Conservation (phyloP, 2,888 invertebrate genomes). For the Drosophila subquinaria region DNA sequence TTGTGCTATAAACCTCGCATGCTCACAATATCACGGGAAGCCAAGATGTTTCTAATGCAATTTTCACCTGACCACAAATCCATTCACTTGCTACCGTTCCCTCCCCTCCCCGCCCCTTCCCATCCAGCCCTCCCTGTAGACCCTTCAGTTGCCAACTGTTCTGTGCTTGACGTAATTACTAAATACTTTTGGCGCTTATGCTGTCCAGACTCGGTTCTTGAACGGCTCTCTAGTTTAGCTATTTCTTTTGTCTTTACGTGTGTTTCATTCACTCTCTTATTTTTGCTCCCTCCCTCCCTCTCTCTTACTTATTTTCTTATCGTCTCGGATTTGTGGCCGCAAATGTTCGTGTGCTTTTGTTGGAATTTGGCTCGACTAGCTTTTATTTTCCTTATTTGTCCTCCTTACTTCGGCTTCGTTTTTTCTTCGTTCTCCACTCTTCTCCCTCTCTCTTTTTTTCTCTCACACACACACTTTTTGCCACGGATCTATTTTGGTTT, state of each 20-base stretch:
- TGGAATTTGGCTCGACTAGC: constrained; percentile 72
- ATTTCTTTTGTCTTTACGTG: constrained; percentile 51
- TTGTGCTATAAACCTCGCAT: constrained; percentile 62
- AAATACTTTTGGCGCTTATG: constrained; percentile 73
- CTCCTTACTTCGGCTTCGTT: constrained; percentile 54
- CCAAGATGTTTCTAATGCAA: constrained; percentile 69
- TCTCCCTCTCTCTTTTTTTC: not conserved
- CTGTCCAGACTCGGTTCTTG: constrained; percentile 41
- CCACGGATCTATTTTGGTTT: constrained; percentile 73
- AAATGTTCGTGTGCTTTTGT: constrained; percentile 75
- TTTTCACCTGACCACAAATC: constrained; percentile 62
- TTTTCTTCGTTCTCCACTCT: constrained; percentile 12
- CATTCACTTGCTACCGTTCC: not conserved
- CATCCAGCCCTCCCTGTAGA: not conserved
- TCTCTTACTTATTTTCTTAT: constrained; percentile 75
- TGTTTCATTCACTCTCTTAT: constrained; percentile 18
- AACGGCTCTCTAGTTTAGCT: constrained; percentile 37
- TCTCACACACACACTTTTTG: constrained; percentile 24
- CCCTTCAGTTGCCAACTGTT: constrained; percentile 12
- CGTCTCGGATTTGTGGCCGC: constrained; percentile 79
- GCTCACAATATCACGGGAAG: constrained; percentile 51
- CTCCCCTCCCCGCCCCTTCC: not conserved
- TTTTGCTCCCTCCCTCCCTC: constrained; percentile 4
- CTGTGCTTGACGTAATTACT: constrained; percentile 73
- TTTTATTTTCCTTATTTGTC: constrained; percentile 70